Conservation (phyloP, 2,113 vertebrate species). For the Ploceus nigricollis region DNA sequence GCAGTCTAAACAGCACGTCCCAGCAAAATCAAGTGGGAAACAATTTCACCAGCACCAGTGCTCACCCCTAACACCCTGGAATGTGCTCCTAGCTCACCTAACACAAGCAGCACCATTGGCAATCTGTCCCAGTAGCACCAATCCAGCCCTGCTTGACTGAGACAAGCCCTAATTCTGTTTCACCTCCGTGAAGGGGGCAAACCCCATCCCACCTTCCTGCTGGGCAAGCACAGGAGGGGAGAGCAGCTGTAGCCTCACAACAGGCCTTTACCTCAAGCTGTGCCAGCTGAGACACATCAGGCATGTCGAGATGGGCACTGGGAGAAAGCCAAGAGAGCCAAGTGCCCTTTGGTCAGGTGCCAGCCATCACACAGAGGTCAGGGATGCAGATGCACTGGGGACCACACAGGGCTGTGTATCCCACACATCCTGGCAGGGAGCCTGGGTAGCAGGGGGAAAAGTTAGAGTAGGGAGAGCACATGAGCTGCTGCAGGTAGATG, state of each 20-base stretch:
- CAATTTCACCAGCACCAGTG: fast-evolving
- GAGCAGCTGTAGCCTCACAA: background rate
- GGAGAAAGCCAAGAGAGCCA: background rate
- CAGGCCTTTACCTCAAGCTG: background rate
- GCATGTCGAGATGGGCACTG: fast-evolving
- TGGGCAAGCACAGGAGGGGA: background rate
- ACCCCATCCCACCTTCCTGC: background rate
- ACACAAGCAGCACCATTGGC: fast-evolving
- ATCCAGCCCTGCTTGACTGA: background rate
- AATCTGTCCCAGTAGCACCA: background rate
- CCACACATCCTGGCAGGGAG: background rate
- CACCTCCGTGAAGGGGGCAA: background rate
- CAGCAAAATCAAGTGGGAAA: background rate
- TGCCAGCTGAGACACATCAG: background rate
- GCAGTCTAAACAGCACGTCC: background rate
- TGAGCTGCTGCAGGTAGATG: background rate
- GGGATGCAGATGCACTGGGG: background rate
- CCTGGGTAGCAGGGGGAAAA: background rate
- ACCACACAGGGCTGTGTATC: fast-evolving
- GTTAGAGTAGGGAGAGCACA: background rate
- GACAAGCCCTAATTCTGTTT: background rate
- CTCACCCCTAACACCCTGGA: fast-evolving
- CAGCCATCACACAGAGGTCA: background rate
- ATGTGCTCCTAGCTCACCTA: background rate
- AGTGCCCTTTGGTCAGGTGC: background rate